Base-by-base conservation (phyloP, 2,113 vertebrate genomes). In the Cyanoderma ruficeps region DNA sequence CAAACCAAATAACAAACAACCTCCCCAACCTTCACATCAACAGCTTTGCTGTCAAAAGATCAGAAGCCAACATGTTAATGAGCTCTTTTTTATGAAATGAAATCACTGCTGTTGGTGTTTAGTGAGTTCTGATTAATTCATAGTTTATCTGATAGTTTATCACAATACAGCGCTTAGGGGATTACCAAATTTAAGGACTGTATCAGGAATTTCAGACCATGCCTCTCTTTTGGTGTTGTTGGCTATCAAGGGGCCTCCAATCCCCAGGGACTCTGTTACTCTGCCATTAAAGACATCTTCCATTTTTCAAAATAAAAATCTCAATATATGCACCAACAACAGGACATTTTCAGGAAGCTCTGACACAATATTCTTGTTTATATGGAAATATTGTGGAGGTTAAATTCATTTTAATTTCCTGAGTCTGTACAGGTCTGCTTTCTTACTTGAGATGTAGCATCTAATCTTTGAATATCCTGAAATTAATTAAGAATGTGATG, bases 351-450 rank as follows among this genome's bases (percentile, higher is more conserved):
- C 87, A 76, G 57, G 49, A 90, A 69, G 39, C 14, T 52, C 63
- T 76, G 79, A 71, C 50, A 49, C 1, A 1, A 53, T 59, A 39
- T 61, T 85, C 27, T 50, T 87, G 35, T 79, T 95, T 77, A 24
- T 67, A 64, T 67, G 85, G 89, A 90, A 57, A 77, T 63, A 84
- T 16, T 60, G 28, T 39, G 27, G 35, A 72, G 79, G 91, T 85
- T 61, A 80, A 93, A 70, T 63, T 61, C 1, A 65, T 41, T 93
- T 88, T 88, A 69, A 89, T 95, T 86, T 96, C 82, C 82, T 79
- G 63, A 87, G 27, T 63, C 76, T 33, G 16, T n/a, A 37, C n/a
- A 53, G n/a, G 33, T 81, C 55, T 67, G 50, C 23, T 63, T 72
- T 85, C 42, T 74, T 81, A n/a, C 27, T 52, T 63, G 64, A 87